Percentiles rank a stretch among this genome's conserved stretches.
These are phyloP conservation scores for Drosophila barbarae DNA, from an alignment of 2,888 invertebrate genomes.

Conservation along the genomic window DNA sequence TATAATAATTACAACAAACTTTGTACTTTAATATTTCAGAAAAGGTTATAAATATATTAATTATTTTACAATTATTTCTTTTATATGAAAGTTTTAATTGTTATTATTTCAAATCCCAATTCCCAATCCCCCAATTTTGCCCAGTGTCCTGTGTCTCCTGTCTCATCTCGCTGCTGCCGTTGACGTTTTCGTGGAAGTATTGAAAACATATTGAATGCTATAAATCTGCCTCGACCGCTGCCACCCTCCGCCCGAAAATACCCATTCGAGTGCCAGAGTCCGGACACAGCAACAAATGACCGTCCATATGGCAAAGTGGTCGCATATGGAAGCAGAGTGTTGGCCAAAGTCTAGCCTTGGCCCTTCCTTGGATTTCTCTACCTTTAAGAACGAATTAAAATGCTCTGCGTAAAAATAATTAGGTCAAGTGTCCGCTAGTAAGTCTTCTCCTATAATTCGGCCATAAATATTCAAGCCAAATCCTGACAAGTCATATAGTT, in stretches of 20 bases:
- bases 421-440: background rate
- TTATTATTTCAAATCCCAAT: background rate
- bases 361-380: too few relatives aligned
- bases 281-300: slow-evolving; percentile 40
- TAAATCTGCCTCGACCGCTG: slow-evolving; percentile 50
- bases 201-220: slow-evolving; percentile 66
- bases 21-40: background rate
- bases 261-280: background rate
- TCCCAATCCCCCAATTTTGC: background rate
- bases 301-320: slow-evolving; percentile 26
- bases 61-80: too few relatives aligned
- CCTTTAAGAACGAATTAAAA: background rate
- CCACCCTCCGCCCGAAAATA: background rate
- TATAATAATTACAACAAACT: background rate
- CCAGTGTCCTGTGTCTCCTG: slow-evolving; percentile 11
- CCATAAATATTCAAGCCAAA: background rate
- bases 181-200: slow-evolving; percentile 61
- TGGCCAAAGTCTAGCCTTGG: background rate
- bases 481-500: slow-evolving; percentile 4
- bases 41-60: background rate
- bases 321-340: background rate
- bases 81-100: background rate
- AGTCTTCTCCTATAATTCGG: background rate
- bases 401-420: background rate
- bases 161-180: slow-evolving; percentile 28